Base-by-base conservation (phyloP, 2,113 vertebrate genomes). In the Prunella fulvescens region DNA sequence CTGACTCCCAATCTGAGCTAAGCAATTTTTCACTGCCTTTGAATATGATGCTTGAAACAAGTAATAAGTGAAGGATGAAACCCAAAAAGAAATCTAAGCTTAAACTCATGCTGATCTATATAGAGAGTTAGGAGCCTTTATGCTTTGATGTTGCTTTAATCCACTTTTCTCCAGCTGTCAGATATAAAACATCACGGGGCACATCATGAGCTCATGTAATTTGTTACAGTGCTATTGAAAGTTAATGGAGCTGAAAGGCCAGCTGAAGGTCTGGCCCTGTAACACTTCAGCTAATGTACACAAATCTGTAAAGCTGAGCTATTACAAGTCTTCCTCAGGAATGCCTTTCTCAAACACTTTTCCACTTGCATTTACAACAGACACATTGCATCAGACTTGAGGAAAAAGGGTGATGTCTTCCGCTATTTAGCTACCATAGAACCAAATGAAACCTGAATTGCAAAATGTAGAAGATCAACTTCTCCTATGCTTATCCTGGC, bases 201-300 rank as follows among this genome's bases (percentile, higher is more conserved):
- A 71, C 60, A 74, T 56, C 3, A 10, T 64, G 35, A 86, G 26
- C 69, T 94, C 25, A 3, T 91, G 64, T 81, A 90, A 91, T 96
- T 96, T 88, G 83, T 92, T 84, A 71, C 13, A 67, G 47, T 70
- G 61, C 60, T 88, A 64, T 51, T 93, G 91, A 58, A 88, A 86
- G 44, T 78, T 95, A 94, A 93, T 93, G 76, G 72, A 81, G 67
- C 76, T 80, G 72, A 93, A 88, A 92, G 84, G 69, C 67, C 80
- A 92, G 80, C 86, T 70, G 67, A 90, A 86, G 80, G 73, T 78
- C 88, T 91, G 56, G 35, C 47, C 73, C 51, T 66, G 5, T 56
- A 86, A 62, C 3, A 3, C 77, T 84, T 78, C 65, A 88, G 44
- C 37, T 92, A 67, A 86, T 58, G 40, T 86, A 86, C 80, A 91